Evolutionary conservation across 2,113 vertebrate genomes (phyloP), one percentile per base, ranked within the genome.

Genomic region (Fregata magnificens): DNA sequence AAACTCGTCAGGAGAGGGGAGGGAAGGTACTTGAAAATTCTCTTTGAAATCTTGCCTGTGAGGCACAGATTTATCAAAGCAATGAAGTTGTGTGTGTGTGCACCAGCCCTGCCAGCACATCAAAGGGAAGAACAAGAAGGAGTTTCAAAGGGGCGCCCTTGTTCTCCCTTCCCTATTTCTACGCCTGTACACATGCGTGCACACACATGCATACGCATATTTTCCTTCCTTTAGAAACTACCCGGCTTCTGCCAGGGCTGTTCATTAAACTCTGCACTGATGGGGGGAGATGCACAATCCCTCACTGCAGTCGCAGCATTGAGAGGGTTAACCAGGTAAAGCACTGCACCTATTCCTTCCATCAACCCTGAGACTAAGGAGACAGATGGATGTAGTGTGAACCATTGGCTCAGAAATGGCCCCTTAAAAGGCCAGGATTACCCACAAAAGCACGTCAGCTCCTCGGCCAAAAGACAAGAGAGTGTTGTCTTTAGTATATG

Each of bases 31-130:
- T 97, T 97, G 92, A 92, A 97, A 97, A 98, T 98, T 98, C 97
- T 76, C 86, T 98, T 98, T 98, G 97, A 97, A 98, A 97, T 93
- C 90, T 88, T 96, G 95, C 90, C 97, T 93, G 90, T 86, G 88
- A 97, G 97, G 97, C 96, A 97, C 6, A 16, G 90, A 84, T 96
- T 97, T 96, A 96, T 97, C 97, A 98, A 97, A 97, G 96, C 93
- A 81, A 71, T 9, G 5, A 88, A 89, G 88, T 40, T 91, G 82
- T 92, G 79, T 86, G 87, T 78, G 87, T 71, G 78, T 62, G 86
- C 73, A 90, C 90, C 90, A 93, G 80, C 49, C 86, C 69, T 93
- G 86, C 89, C 93, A 86, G 73, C 78, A 93, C 94, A 96, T 98
- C 96, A 97, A 98, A 98, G 88, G 15, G 31, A 88, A 90, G 93